Evolutionary conservation across 2,113 vertebrate genomes (phyloP).

Genomic region (Urocynchramus pylzowi): DNA sequence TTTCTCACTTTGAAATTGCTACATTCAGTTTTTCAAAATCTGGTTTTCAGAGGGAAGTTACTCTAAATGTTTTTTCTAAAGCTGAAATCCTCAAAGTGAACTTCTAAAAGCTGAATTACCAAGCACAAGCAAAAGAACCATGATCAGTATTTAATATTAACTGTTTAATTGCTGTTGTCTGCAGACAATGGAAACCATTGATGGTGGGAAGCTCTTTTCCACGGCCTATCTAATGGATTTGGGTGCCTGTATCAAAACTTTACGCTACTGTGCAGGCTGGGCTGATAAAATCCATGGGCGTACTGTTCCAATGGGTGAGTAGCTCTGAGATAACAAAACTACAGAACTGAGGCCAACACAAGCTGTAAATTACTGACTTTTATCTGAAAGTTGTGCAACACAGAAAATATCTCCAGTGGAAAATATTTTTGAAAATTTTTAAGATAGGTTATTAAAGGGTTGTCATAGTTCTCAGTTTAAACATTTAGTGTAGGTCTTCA

Average conservation of each 20-base stretch:
- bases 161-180: slow-evolving; percentile 1
- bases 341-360: background rate
- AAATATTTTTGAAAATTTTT: background rate
- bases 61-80: background rate
- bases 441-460: background rate
- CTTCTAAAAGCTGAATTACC: background rate
- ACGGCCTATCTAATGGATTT: slow-evolving; percentile 80
- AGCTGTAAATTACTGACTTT: background rate
- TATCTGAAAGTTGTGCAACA: background rate
- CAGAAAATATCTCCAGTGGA: background rate
- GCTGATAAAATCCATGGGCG: slow-evolving; percentile 87
- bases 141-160: background rate
- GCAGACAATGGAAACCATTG: slow-evolving; percentile 83
- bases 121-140: background rate
- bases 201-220: slow-evolving; percentile 84
- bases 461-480: background rate
- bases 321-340: background rate
- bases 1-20: background rate
- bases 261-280: slow-evolving; percentile 87
- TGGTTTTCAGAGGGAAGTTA: background rate
- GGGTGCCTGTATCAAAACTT: slow-evolving; percentile 76
- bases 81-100: background rate
- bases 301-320: slow-evolving; percentile 85
- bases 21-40: background rate
- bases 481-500: background rate